Percentiles rank a stretch among this genome's conserved stretches.
Conservation (phyloP, 2,888 invertebrate genomes). For the Ectobius pallidus region DNA sequence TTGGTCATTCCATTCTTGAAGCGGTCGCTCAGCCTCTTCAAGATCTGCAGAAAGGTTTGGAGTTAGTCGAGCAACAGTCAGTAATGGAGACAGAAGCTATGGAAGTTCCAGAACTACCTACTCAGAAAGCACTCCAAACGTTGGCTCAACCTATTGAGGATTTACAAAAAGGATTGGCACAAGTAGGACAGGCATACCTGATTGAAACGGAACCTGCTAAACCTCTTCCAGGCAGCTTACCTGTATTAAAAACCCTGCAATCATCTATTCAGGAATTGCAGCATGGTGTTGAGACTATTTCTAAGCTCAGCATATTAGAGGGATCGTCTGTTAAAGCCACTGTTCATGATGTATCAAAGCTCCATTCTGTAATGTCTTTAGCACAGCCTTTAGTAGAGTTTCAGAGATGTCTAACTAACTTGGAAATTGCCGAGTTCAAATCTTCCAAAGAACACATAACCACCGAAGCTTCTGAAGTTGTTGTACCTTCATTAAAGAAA, state of each 20-base stretch:
- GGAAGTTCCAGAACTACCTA: background rate
- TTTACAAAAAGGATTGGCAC: constrained; percentile 28
- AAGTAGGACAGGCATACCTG: background rate
- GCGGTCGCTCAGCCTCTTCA: constrained; percentile 62
- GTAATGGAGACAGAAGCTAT: constrained; percentile 49
- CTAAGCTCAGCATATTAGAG: background rate
- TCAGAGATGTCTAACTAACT: constrained; percentile 13
- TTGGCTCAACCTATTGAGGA: constrained; percentile 38
- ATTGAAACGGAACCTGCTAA: background rate
- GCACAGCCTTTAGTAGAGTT: constrained; percentile 4
- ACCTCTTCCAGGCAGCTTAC: background rate
- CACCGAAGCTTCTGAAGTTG: background rate
- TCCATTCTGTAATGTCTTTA: background rate
- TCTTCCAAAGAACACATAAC: background rate
- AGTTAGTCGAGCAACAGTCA: constrained; percentile 55
- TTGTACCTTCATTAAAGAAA: background rate
- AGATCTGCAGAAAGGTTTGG: constrained; percentile 56
- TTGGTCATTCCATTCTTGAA: constrained; percentile 70
- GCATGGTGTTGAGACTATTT: background rate
- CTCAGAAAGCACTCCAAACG: constrained; percentile 24
- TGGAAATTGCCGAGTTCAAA: constrained; percentile 50
- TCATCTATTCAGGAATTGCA: constrained; percentile 17
- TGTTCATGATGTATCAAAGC: background rate
- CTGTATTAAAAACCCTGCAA: background rate
- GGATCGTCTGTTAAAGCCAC: background rate